Base-by-base conservation (phyloP, 1,140 invertebrate species). In the Plectrocnemia conspersa region DNA sequence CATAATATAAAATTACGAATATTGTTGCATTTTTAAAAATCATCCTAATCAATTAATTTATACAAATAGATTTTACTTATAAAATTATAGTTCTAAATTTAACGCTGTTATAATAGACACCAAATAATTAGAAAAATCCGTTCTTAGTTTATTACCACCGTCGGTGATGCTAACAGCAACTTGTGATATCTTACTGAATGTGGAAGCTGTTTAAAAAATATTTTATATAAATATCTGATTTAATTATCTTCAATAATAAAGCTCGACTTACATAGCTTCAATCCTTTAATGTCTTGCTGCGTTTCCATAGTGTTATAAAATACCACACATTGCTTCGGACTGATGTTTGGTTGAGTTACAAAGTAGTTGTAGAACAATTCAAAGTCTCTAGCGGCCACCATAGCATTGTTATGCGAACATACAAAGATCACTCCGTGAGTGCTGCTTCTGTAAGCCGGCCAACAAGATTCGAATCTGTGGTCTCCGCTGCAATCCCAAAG, bases 301-400 rank as follows among this genome's bases (percentile, higher is more conserved):
- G 74, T 74, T 33, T 77, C 73, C 27, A 66, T 65, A 48, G 74
- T 73, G 42, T 77, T 76, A 54, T 78, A 77, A 58, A 82, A 76
- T 6, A 82, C 70, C n/a, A 80, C 77, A 61, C 79, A 81, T 56
- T 75, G 77, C 61, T 79, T 79, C 6, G 78, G 66, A 23, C 72
- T 71, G 32, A 81, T 58, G 54, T 76, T 77, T 0, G 74, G 72
- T 62, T 81, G 78, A 4, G 71, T 76, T 3, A 88, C 80, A 67
- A 89, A 89, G 66, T 87, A 84, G 60, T 83, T 81, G 64, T 86
- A 85, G 54, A 86, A 78, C 46, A 81, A 72, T 65, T 89, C 83
- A 59, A 91, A 67, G 63, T 86, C 80, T 65, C 79, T 77, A 24
- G 79, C 66, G 18, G 77, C 73, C 4, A 74, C 72, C 42, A 78